Conservation (phyloP, 2,113 vertebrate genomes). For the Grantiella picta region DNA sequence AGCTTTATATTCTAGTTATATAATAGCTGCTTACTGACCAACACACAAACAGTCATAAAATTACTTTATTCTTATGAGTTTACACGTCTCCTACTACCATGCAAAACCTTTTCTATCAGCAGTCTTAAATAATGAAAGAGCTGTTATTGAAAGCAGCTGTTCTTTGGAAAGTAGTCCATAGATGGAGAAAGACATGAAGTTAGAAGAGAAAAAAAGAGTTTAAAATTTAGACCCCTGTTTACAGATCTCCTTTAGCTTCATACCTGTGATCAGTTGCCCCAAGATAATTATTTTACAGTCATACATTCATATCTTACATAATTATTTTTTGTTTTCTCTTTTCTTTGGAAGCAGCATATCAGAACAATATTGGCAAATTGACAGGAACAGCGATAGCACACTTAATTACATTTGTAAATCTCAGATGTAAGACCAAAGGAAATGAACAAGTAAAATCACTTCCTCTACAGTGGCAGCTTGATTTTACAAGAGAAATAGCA, state of each 20-base stretch:
- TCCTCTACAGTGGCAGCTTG: neutral
- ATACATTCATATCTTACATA: neutral
- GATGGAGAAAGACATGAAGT: neutral
- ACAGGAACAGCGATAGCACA: neutral
- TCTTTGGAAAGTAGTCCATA: neutral
- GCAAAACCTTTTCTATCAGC: neutral
- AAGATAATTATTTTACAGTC: neutral
- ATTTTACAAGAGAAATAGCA: neutral
- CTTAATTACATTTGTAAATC: neutral
- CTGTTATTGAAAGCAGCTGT: neutral
- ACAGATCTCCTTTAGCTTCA: neutral
- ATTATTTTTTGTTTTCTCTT: neutral
- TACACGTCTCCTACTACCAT: neutral
- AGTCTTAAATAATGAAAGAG: neutral
- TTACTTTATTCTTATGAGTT: neutral
- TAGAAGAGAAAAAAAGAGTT: neutral
- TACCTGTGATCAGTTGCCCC: fast-evolving
- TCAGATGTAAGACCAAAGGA: neutral
- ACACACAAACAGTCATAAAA: neutral
- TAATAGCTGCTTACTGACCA: neutral
- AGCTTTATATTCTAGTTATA: neutral
- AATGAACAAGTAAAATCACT: neutral
- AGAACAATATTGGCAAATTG: neutral
- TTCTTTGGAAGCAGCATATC: neutral
- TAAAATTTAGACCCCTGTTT: neutral